A percentile compares a stretch with the other conserved stretches of the same genome.
These are phyloP conservation scores for Drosophila lacertosa DNA, from an alignment of 1,140 invertebrate genomes.

Conservation along the genomic window DNA sequence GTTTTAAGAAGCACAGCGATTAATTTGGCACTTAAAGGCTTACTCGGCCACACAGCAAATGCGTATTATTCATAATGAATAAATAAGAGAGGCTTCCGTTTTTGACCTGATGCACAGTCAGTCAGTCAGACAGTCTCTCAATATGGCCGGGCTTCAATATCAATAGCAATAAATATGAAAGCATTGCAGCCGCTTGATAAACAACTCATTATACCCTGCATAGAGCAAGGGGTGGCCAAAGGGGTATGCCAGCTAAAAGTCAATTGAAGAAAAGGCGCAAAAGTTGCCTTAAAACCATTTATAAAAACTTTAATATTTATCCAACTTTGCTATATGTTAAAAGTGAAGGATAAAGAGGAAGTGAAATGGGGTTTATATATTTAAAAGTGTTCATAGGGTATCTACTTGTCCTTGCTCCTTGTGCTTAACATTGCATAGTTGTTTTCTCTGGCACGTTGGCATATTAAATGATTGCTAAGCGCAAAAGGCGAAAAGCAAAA, in stretches of 20 bases:
- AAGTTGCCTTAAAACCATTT: too few species aligned
- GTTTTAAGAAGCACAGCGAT: neutral
- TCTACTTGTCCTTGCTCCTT: neutral
- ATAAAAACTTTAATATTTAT: too few species aligned
- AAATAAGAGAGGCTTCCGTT: constrained; percentile 26
- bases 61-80: constrained; percentile 15
- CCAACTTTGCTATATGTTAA: too few species aligned
- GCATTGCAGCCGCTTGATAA: constrained; percentile 61
- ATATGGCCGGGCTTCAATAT: constrained; percentile 20
- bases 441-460: constrained; percentile 65
- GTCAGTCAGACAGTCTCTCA: constrained; percentile 7
- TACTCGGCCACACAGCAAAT: constrained; percentile 5
- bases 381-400: too few species aligned
- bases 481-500: constrained; percentile 66
- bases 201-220: constrained; percentile 49
- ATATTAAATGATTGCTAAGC: constrained; percentile 75
- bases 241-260: neutral
- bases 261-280: neutral
- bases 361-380: too few species aligned
- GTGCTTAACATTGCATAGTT: neutral
- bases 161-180: constrained; percentile 28
- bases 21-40: constrained; percentile 17
- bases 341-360: too few species aligned
- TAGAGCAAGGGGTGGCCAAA: neutral
- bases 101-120: constrained; percentile 42